Evolutionary conservation across 2,888 invertebrate species (phyloP).

Genomic region (Caenorhabditis becei): DNA sequence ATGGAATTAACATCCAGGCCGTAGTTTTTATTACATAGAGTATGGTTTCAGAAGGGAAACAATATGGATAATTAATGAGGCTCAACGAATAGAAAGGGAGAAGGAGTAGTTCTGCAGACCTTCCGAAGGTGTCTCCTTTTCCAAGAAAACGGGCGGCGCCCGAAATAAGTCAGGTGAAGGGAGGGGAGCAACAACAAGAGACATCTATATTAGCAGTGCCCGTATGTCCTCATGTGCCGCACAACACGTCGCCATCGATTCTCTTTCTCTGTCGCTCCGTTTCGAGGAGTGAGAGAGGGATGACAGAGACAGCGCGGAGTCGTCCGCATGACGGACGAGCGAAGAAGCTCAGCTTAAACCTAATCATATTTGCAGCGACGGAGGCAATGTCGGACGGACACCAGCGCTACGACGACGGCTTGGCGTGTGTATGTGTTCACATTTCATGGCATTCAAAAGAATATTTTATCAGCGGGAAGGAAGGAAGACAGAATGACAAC

Average conservation of each 20-base stretch:
- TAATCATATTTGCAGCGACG: slow-evolving; percentile 58
- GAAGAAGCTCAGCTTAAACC: slow-evolving; percentile 56
- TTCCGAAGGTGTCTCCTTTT: too few relatives aligned
- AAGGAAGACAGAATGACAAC: not conserved
- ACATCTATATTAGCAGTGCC: slow-evolving; percentile 51
- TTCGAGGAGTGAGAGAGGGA: slow-evolving; percentile 10
- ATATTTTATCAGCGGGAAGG: slow-evolving; percentile 5
- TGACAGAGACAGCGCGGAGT: not conserved
- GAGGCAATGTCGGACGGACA: not conserved
- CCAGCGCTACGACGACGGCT: slow-evolving; percentile 3
- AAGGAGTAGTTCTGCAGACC: too few relatives aligned
- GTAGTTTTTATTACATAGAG: too few relatives aligned
- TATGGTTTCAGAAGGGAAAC: too few relatives aligned
- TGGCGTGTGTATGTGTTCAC: not conserved
- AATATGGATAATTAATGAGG: too few relatives aligned
- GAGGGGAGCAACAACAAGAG: slow-evolving; percentile 11
- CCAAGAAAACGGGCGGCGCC: too few relatives aligned
- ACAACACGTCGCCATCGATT: slow-evolving; percentile 54
- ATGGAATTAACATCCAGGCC: too few relatives aligned
- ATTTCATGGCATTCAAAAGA: not conserved
- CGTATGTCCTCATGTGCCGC: slow-evolving; percentile 45
- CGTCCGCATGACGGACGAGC: slow-evolving; percentile 18
- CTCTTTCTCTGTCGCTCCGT: slow-evolving; percentile 16
- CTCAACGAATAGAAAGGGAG: too few relatives aligned
- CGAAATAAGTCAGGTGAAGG: not conserved